Evolutionary conservation across 1,140 invertebrate species (phyloP).

Genomic region (Neotoxoptera formosana): DNA sequence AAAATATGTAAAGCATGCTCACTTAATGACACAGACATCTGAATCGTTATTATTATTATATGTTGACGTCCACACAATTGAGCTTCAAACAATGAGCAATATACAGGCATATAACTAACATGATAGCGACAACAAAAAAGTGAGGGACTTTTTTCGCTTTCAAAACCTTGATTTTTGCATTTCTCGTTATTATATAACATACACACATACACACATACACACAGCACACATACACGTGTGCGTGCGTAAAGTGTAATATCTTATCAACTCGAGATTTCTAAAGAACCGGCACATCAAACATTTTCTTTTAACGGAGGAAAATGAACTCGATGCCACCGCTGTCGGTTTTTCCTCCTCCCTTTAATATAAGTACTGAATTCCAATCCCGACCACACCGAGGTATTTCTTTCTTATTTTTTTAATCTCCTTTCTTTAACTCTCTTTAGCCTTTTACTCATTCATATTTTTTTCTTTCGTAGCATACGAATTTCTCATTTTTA

Average conservation of each 20-base stretch:
- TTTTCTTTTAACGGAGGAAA: constrained; percentile 37
- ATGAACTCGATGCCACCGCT: constrained; percentile 10
- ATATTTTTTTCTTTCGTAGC: neutral
- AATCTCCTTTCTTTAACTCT: neutral
- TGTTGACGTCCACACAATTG: neutral
- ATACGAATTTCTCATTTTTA: neutral
- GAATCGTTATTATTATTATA: neutral
- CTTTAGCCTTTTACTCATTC: neutral
- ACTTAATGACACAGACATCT: neutral
- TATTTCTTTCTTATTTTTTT: constrained; percentile 30
- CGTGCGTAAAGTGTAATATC: constrained; percentile 17
- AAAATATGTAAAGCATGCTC: neutral
- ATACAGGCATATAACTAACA: neutral
- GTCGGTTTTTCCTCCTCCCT: neutral
- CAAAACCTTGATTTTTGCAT: constrained; percentile 8
- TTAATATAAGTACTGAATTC: constrained; percentile 49
- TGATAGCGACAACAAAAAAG: neutral
- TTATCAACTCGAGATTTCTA: constrained; percentile 37
- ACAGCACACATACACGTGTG: neutral
- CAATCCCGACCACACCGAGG: constrained; percentile 30
- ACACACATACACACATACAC: neutral
- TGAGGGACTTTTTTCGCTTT: neutral
- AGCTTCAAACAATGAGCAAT: neutral
- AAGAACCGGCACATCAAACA: constrained; percentile 33
- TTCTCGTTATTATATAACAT: neutral